Percentiles rank a stretch among this genome's conserved stretches.
Evolutionary conservation across 2,888 invertebrate genomes (phyloP).

Genomic region (Clistopyga incitator): DNA sequence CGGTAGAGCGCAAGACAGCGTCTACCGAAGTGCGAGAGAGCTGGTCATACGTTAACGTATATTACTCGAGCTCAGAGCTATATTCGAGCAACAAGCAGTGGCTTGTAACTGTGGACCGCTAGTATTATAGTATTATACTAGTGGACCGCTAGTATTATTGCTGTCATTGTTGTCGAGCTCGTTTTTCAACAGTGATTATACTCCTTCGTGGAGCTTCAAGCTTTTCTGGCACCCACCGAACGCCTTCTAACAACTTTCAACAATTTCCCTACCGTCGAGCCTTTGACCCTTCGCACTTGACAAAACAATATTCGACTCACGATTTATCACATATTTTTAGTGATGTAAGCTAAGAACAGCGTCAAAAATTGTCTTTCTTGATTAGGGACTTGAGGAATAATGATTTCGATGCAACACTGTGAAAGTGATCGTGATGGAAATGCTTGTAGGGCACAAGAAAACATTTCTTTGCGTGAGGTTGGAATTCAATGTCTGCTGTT

Average conservation of each 20-base stretch:
- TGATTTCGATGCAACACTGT: not conserved
- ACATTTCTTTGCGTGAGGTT: not conserved
- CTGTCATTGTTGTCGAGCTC: slow-evolving; percentile 36
- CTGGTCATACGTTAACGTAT: not conserved
- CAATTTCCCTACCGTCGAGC: not conserved
- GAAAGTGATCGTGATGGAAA: no score
- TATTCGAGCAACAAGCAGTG: no score
- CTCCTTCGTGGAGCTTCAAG: not conserved
- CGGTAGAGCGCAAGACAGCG: no score
- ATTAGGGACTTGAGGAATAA: not conserved
- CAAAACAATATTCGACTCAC: not conserved
- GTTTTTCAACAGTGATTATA: slow-evolving; percentile 32
- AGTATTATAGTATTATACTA: no score
- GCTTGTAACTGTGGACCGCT: no score
- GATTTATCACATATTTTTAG: not conserved
- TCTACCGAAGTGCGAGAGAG: no score
- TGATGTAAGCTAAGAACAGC: not conserved
- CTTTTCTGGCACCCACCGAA: not conserved
- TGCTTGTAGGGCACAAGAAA: not conserved
- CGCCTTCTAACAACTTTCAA: not conserved
- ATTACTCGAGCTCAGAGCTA: not conserved
- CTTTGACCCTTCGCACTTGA: not conserved
- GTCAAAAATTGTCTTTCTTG: not conserved
- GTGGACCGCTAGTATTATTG: slow-evolving; percentile 9
- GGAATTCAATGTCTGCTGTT: not conserved